Conservation (phyloP, 2,113 vertebrate genomes). For the Atherinomorus stipes region DNA sequence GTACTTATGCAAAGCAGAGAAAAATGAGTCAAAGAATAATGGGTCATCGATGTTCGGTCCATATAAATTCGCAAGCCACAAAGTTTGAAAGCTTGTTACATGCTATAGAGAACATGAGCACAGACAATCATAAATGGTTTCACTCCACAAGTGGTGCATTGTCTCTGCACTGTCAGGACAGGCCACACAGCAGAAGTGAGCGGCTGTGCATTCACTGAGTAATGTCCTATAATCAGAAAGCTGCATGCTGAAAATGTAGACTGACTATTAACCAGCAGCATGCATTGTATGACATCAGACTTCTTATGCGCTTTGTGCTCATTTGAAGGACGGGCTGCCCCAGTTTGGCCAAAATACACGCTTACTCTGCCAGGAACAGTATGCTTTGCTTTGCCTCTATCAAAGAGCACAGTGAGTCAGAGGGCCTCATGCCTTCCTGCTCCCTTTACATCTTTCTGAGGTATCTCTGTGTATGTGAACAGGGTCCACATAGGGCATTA, state of each 20-base stretch:
- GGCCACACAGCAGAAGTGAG: slow-evolving; percentile 8
- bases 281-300: background rate
- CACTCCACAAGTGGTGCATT: slow-evolving; percentile 47
- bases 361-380: slow-evolving; percentile 13
- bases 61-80: too few species aligned
- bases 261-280: background rate
- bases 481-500: background rate
- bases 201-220: slow-evolving; percentile 5
- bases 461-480: slow-evolving; percentile 37
- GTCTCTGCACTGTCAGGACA: slow-evolving; percentile 5
- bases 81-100: background rate
- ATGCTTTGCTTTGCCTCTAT: slow-evolving; percentile 7
- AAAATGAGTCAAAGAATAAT: too few species aligned
- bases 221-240: slow-evolving; percentile 15
- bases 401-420: background rate
- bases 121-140: slow-evolving; percentile 16
- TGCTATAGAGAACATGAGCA: background rate
- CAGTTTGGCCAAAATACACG: slow-evolving; percentile 38
- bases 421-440: slow-evolving; percentile 42
- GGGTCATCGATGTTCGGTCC: too few species aligned
- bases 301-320: slow-evolving; percentile 28
- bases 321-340: slow-evolving; percentile 42
- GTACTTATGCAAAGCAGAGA: too few species aligned
- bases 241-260: background rate
- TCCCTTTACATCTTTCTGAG: slow-evolving; percentile 2